These are phyloP conservation scores for Laspeyria flexula DNA, from an alignment of 2,888 invertebrate species.

Conservation along the genomic window DNA sequence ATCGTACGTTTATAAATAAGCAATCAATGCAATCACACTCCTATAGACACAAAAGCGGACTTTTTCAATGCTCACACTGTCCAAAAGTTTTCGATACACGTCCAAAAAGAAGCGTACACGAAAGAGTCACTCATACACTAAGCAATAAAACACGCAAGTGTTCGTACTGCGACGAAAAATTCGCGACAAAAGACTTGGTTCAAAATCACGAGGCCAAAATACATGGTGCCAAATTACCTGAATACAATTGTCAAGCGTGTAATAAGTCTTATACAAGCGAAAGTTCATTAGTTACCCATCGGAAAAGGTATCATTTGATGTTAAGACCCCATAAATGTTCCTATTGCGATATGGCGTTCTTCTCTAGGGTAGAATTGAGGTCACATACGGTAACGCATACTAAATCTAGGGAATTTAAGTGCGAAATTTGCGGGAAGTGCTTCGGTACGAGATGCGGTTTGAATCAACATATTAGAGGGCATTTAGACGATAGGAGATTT, in stretches of 20 bases:
- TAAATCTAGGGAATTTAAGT: constrained; percentile 45
- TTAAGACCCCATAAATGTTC: constrained; percentile 61
- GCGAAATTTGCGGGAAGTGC: constrained; percentile 36
- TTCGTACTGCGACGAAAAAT: constrained; percentile 55
- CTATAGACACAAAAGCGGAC: constrained; percentile 43
- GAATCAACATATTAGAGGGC: constrained; percentile 41
- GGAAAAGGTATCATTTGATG: constrained; percentile 56
- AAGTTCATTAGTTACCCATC: constrained; percentile 51
- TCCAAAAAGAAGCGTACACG: constrained; percentile 61
- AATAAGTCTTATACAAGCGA: constrained; percentile 52
- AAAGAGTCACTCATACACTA: constrained; percentile 58
- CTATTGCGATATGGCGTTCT: constrained; percentile 70
- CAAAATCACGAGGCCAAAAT: constrained; percentile 53
- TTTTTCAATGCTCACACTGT: constrained; percentile 59
- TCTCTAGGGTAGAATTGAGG: constrained; percentile 39
- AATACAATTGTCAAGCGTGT: constrained; percentile 58
- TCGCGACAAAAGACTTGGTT: constrained; percentile 54
- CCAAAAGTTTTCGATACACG: constrained; percentile 65
- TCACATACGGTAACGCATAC: constrained; percentile 53
- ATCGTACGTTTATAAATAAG: constrained; percentile 57
- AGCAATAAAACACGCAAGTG: constrained; percentile 52
- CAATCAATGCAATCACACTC: constrained; percentile 44
- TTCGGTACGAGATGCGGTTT: constrained; percentile 42
- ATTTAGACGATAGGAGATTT: constrained; percentile 32
- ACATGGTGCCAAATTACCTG: constrained; percentile 48